Conservation (phyloP, 2,113 vertebrate genomes). For the Condylura cristata region DNA sequence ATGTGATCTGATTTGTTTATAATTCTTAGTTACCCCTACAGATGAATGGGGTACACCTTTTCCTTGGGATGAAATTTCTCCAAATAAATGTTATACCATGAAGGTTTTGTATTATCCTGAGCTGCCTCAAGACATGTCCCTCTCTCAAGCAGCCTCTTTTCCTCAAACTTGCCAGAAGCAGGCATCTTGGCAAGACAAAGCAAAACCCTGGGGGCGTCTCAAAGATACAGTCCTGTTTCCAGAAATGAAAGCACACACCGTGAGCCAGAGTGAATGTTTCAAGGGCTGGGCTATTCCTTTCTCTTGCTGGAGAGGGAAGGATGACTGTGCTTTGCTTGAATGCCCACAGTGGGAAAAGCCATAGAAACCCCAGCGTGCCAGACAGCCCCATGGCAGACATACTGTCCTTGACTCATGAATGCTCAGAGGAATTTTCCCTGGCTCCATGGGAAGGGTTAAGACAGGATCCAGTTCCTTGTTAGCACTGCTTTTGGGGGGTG, state of each 20-base stretch:
- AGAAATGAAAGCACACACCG: background rate
- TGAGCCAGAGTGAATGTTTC: constrained; percentile 16
- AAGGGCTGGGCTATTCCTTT: constrained; percentile 12
- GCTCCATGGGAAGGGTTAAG: background rate
- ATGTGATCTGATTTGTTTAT: constrained; percentile 35
- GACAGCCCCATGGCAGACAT: background rate
- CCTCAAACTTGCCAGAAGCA: background rate
- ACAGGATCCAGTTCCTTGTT: constrained; percentile 8
- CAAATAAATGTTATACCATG: background rate
- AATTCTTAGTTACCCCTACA: constrained; percentile 36
- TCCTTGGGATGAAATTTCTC: constrained; percentile 7
- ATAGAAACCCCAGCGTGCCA: background rate
- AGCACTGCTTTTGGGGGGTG: background rate
- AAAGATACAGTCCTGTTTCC: constrained; percentile 8
- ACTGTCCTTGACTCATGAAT: background rate
- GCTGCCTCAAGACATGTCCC: background rate
- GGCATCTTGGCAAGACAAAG: constrained; percentile 7
- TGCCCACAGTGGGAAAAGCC: constrained; percentile 8
- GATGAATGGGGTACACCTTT: background rate
- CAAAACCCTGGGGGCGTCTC: background rate
- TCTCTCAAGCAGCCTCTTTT: background rate
- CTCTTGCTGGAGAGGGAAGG: background rate
- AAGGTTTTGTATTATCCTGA: background rate
- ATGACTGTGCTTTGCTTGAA: background rate
- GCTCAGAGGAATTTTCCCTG: background rate